Evolutionary conservation across 2,797 vertebrate genomes (phyloP).

Genomic region (Peromyscus eremicus): DNA sequence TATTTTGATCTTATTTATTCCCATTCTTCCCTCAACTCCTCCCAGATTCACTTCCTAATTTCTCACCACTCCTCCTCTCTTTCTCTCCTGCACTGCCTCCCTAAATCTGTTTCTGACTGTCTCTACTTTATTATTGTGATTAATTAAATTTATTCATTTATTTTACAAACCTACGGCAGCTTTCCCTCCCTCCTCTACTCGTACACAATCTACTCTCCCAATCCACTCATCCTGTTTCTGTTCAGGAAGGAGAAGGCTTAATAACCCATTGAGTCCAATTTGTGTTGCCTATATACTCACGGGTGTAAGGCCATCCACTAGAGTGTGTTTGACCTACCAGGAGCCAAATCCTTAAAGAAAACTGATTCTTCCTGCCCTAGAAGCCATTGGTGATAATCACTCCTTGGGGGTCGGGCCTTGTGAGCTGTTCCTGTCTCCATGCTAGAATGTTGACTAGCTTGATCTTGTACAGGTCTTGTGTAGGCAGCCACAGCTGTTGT

Average conservation of each 20-base stretch:
- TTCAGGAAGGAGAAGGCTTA: not conserved
- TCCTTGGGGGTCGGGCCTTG: not conserved
- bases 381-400: not conserved
- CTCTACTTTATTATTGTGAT: not conserved
- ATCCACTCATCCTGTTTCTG: not conserved
- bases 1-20: not conserved
- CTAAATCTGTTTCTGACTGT: not conserved
- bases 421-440: not conserved
- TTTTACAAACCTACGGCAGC: not conserved
- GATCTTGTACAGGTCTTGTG: not conserved
- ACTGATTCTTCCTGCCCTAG: too few relatives aligned
- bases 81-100: not conserved
- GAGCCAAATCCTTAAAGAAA: not conserved
- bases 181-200: not conserved
- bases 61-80: fast-evolving
- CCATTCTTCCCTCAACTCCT: not conserved
- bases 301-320: too few relatives aligned
- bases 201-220: too few relatives aligned
- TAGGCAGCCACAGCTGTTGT: not conserved
- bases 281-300: not conserved
- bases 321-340: too few relatives aligned
- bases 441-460: not conserved
- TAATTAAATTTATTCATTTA: not conserved
- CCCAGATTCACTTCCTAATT: not conserved
- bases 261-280: not conserved